These are phyloP conservation scores for Pelvicachromis taeniatus DNA, from an alignment of 2,113 vertebrate genomes.

Conservation along the genomic window DNA sequence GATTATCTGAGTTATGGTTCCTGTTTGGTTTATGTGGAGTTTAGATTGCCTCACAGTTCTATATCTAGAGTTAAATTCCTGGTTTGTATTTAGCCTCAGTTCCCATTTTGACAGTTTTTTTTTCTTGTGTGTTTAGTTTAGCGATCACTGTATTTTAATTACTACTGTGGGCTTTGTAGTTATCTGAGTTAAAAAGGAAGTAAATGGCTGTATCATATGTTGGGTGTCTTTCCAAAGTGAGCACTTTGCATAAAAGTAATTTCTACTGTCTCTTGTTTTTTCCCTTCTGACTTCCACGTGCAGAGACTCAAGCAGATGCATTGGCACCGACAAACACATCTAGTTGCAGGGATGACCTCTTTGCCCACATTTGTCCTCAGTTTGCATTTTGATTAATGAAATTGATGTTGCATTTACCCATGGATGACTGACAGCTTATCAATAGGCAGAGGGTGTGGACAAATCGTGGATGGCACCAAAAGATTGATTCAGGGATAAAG, in stretches of 20 bases:
- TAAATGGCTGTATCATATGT: background rate
- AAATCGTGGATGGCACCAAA: background rate
- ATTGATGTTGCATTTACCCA: constrained; percentile 2
- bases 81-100: background rate
- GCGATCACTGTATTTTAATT: background rate
- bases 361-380: background rate
- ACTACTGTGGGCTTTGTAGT: background rate
- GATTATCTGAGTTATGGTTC: background rate
- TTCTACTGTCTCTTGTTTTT: background rate
- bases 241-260: background rate
- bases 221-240: background rate
- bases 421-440: background rate
- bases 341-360: background rate
- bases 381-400: constrained; percentile 7
- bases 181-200: background rate
- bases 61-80: background rate
- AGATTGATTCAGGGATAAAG: background rate
- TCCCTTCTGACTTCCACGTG: background rate
- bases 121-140: background rate
- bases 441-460: background rate
- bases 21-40: background rate
- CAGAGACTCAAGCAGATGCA: background rate
- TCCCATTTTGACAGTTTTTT: background rate
- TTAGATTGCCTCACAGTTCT: background rate
- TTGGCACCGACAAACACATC: background rate